A percentile compares a stretch with the other conserved stretches of the same genome.
phyloP scores from a whole-genome alignment of 2,888 invertebrate genomes.

The Chironomus tentans region DNA sequence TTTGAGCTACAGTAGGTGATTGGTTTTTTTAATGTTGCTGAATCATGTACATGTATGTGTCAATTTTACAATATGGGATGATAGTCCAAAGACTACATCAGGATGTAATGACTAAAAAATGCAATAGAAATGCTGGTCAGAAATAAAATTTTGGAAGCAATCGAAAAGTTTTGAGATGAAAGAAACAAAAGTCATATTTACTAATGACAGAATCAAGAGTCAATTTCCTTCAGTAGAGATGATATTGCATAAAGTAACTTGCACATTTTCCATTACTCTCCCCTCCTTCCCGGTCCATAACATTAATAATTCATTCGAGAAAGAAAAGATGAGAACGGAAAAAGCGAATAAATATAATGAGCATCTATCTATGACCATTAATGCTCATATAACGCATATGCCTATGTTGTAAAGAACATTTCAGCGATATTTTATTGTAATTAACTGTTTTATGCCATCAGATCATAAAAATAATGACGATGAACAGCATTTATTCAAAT shows the following conservation, averaged over 20 bases:
- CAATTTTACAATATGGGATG: too few relatives aligned
- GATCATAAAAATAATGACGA: constrained; percentile 16
- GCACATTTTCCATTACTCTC: neutral
- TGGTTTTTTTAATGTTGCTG: too few relatives aligned
- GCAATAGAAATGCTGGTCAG: too few relatives aligned
- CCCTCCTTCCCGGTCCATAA: neutral
- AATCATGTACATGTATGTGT: too few relatives aligned
- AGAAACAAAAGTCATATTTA: too few relatives aligned
- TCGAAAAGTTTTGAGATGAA: too few relatives aligned
- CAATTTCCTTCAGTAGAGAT: neutral
- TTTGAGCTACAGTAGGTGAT: too few relatives aligned
- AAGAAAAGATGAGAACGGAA: neutral
- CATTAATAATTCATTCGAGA: neutral
- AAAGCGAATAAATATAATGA: neutral
- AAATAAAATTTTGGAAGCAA: too few relatives aligned
- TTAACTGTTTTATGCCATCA: constrained; percentile 24
- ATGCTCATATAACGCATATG: neutral
- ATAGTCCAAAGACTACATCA: too few relatives aligned
- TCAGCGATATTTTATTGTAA: constrained; percentile 15
- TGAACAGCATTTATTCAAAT: constrained; percentile 25
- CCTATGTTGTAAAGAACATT: neutral
- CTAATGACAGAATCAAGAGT: neutral
- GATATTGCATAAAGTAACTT: neutral
- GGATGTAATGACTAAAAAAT: too few relatives aligned
- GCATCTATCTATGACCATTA: neutral